phyloP scores from a whole-genome alignment of 2,113 vertebrate genomes.

The Microtus oregoni region DNA sequence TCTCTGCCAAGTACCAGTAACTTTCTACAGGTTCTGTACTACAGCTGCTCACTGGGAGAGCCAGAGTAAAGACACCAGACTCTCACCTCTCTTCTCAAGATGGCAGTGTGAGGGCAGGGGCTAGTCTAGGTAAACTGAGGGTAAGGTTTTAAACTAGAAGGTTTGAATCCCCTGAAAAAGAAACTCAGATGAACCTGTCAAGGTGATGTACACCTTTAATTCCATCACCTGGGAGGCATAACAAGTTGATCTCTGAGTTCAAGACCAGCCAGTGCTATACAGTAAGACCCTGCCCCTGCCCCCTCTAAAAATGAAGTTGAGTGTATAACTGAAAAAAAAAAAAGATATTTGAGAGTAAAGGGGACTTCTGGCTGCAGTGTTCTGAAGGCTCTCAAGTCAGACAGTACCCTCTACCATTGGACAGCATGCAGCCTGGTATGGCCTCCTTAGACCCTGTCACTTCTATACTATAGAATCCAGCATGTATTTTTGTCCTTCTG shows the following conservation, averaged over 20 bases:
- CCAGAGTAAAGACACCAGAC: neutral
- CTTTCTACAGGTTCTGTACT: neutral
- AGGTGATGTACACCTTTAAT: neutral
- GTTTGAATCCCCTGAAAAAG: neutral
- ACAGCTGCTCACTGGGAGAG: neutral
- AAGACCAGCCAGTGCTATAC: neutral
- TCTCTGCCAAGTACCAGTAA: neutral
- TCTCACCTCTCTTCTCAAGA: neutral
- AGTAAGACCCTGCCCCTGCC: neutral
- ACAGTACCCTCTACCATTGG: neutral
- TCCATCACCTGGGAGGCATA: neutral
- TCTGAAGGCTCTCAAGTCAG: neutral
- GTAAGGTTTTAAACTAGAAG: constrained; percentile 13
- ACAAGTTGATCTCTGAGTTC: neutral
- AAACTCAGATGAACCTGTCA: neutral
- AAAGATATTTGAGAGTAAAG: neutral
- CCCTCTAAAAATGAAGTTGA: neutral
- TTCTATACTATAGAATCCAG: neutral
- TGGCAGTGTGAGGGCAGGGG: neutral
- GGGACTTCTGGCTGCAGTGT: neutral
- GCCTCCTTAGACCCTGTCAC: neutral
- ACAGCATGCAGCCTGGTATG: neutral
- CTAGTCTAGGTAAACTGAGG: neutral
- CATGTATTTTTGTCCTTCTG: neutral
- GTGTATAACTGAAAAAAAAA: neutral